Evolutionary conservation across 2,888 invertebrate species (phyloP).

Genomic region (Bugulina stolonifera): DNA sequence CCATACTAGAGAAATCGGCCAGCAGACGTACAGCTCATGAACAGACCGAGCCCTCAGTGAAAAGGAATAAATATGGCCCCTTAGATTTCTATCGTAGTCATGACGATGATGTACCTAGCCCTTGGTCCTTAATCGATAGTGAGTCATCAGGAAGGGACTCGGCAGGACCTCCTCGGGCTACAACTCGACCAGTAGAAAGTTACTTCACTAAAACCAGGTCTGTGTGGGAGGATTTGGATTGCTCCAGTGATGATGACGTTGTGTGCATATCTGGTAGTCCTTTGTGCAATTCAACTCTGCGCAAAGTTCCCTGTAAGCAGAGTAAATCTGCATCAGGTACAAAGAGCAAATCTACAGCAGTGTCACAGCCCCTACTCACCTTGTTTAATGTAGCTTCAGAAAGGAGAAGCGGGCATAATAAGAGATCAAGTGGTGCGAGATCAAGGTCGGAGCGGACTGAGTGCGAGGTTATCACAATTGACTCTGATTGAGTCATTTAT

Average conservation of each 20-base stretch:
- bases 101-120: not conserved
- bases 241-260: constrained; percentile 1
- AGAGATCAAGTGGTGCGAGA: not conserved
- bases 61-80: not conserved
- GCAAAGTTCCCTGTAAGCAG: not conserved
- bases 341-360: not conserved
- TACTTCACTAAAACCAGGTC: constrained; percentile 3
- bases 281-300: not conserved
- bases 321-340: not conserved
- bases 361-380: not conserved
- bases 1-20: too few relatives aligned
- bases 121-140: not conserved
- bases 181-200: not conserved
- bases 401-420: not conserved
- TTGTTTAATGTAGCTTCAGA: not conserved
- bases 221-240: not conserved
- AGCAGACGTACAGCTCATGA: not conserved
- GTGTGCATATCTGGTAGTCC: not conserved
- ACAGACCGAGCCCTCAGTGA: not conserved
- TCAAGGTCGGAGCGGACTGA: not conserved
- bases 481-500: too few relatives aligned
- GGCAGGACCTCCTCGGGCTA: not conserved
- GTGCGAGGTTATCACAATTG: not conserved
- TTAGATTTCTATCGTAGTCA: not conserved
- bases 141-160: not conserved